phyloP scores from a whole-genome alignment of 2,888 invertebrate genomes.

The Holacanthella duospinosa region DNA sequence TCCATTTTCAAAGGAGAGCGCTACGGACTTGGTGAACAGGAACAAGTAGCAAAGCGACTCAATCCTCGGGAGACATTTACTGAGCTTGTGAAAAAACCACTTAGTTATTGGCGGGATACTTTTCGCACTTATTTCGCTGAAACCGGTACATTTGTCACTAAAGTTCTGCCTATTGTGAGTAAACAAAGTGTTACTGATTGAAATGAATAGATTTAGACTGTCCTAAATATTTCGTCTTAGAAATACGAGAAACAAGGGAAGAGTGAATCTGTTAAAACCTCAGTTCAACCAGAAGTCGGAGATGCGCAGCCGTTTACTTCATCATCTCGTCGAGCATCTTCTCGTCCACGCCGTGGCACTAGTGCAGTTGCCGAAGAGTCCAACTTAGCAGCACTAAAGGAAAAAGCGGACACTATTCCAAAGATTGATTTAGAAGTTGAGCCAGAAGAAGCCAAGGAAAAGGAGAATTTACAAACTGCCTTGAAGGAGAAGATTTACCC shows the following conservation, averaged over 20 bases:
- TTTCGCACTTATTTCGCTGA: constrained; percentile 26
- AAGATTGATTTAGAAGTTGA: constrained; percentile 17
- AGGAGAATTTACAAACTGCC: too few relatives aligned
- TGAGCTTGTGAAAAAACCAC: constrained; percentile 22
- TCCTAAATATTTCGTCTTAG: not conserved
- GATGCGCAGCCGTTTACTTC: constrained; percentile 31
- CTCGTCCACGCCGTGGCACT: constrained; percentile 25
- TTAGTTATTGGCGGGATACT: constrained; percentile 25
- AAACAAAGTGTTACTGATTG: not conserved
- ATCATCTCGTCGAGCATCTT: constrained; percentile 28
- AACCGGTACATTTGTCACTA: constrained; percentile 25
- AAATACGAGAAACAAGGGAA: not conserved
- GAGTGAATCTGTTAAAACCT: not conserved
- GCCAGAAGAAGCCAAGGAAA: constrained; percentile 30
- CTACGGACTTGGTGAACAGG: constrained; percentile 25
- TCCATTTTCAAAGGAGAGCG: constrained; percentile 33
- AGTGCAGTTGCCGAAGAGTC: constrained; percentile 19
- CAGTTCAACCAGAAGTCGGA: constrained; percentile 9
- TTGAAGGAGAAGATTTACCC: constrained; percentile 30
- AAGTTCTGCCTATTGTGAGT: constrained; percentile 30
- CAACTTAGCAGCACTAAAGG: constrained; percentile 26
- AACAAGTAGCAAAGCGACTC: constrained; percentile 28
- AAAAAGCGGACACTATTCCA: constrained; percentile 14
- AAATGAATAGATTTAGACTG: not conserved
- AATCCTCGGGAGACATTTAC: constrained; percentile 25